A percentile compares a stretch with the other conserved stretches of the same genome.
phyloP scores from a whole-genome alignment of 2,113 vertebrate genomes.

The Podocnemis expansa region DNA sequence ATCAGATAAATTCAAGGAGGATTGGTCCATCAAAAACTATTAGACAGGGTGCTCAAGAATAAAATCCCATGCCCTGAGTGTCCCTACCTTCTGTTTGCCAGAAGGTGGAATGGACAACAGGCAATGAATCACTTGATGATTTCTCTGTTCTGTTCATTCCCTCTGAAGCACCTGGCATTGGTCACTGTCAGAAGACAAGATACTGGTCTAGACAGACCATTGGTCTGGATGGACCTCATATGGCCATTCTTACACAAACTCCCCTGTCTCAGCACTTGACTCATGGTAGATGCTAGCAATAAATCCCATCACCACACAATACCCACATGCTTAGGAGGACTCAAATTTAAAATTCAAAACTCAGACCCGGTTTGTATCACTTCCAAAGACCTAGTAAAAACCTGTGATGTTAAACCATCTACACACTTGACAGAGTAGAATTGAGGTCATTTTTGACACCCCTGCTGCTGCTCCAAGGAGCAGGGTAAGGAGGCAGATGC shows the following conservation, averaged over 20 bases:
- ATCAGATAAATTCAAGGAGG: neutral
- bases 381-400: neutral
- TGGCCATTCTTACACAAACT: rapidly evolving
- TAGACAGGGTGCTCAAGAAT: no score
- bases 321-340: neutral
- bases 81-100: no score
- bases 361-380: neutral
- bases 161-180: no score
- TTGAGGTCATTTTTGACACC: neutral
- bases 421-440: neutral
- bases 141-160: no score
- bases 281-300: rapidly evolving
- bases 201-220: no score
- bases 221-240: no score
- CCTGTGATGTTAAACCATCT: neutral
- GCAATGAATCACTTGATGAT: no score
- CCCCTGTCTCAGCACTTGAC: neutral
- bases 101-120: no score
- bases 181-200: no score
- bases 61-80: no score
- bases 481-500: neutral
- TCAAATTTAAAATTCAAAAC: rapidly evolving
- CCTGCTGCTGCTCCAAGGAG: neutral
- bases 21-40: neutral
- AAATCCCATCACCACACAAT: neutral